A percentile compares a stretch with the other conserved stretches of the same genome.
These are phyloP conservation scores for Drosophila obscura DNA, from an alignment of 1,140 invertebrate genomes.

Conservation along the genomic window DNA sequence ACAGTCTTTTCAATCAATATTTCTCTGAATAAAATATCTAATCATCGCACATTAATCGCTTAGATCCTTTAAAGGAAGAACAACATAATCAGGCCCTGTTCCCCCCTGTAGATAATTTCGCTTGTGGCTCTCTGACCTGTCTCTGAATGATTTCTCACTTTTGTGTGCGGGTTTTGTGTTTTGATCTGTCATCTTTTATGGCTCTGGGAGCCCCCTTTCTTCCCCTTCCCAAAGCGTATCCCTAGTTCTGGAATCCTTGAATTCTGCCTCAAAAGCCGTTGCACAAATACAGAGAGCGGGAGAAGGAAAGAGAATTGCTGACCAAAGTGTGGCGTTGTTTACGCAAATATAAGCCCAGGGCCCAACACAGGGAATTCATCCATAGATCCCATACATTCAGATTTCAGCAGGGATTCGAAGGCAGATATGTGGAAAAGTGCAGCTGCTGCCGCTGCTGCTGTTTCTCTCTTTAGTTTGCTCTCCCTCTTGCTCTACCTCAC, in stretches of 20 bases:
- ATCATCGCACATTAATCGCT: too few relatives aligned
- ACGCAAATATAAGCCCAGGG: slow-evolving; percentile 43
- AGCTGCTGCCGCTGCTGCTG: slow-evolving; percentile 21
- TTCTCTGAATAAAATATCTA: too few relatives aligned
- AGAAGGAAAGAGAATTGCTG: slow-evolving; percentile 7
- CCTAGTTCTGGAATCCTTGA: not conserved
- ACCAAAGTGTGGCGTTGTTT: slow-evolving; percentile 61
- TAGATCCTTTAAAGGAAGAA: too few relatives aligned
- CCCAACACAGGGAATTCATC: slow-evolving; percentile 1
- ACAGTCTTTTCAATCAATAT: too few relatives aligned
- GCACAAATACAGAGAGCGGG: slow-evolving; percentile 25
- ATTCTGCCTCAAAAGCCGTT: slow-evolving; percentile 14
- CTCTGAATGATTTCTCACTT: slow-evolving; percentile 38
- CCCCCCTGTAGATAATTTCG: too few relatives aligned
- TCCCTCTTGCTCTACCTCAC: not conserved
- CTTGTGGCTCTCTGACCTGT: not conserved
- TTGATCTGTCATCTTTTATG: slow-evolving; percentile 4
- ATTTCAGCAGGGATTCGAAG: slow-evolving; percentile 4
- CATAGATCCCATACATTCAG: too few relatives aligned
- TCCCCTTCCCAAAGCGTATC: slow-evolving; percentile 18
- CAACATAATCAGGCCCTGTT: too few relatives aligned
- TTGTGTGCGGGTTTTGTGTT: slow-evolving; percentile 8
- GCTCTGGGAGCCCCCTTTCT: slow-evolving; percentile 9
- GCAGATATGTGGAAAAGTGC: slow-evolving; percentile 18
- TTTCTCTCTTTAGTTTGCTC: not conserved